These are phyloP conservation scores for Boloria selene DNA, from an alignment of 2,888 invertebrate genomes.

Conservation along the genomic window DNA sequence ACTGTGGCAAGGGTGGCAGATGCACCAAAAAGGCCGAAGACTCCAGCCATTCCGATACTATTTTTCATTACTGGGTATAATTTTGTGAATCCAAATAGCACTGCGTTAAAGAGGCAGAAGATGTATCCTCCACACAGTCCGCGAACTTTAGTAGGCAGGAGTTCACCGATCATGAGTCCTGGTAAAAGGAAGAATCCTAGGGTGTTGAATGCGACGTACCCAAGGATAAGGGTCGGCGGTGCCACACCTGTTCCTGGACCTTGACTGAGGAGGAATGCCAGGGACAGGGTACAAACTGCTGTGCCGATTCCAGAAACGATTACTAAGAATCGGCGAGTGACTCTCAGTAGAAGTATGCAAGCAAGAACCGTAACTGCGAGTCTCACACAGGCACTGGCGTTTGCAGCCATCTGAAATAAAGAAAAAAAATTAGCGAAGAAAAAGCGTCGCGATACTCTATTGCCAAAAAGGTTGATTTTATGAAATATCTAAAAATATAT, in stretches of 20 bases:
- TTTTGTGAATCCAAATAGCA: slow-evolving; percentile 87
- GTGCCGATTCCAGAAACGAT: slow-evolving; percentile 86
- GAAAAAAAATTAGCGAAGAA: background rate
- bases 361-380: slow-evolving; percentile 85
- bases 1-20: slow-evolving; percentile 84
- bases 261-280: slow-evolving; percentile 67
- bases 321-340: slow-evolving; percentile 85
- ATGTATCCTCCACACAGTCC: slow-evolving; percentile 89
- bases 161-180: slow-evolving; percentile 88
- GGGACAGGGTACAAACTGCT: slow-evolving; percentile 83
- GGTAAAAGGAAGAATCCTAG: slow-evolving; percentile 88
- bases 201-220: slow-evolving; percentile 89
- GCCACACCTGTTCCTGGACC: slow-evolving; percentile 56
- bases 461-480: too few species aligned
- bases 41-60: slow-evolving; percentile 84
- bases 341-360: slow-evolving; percentile 84
- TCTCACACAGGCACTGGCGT: slow-evolving; percentile 86
- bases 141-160: slow-evolving; percentile 87
- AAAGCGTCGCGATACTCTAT: too few species aligned
- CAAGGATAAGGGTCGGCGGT: slow-evolving; percentile 75
- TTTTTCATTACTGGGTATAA: slow-evolving; percentile 85
- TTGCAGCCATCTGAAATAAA: slow-evolving; percentile 80
- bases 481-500: too few species aligned
- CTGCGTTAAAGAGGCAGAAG: slow-evolving; percentile 87
- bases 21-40: slow-evolving; percentile 87